Base-by-base conservation (phyloP, 2,888 invertebrate genomes). In the Polyploca ridens region DNA sequence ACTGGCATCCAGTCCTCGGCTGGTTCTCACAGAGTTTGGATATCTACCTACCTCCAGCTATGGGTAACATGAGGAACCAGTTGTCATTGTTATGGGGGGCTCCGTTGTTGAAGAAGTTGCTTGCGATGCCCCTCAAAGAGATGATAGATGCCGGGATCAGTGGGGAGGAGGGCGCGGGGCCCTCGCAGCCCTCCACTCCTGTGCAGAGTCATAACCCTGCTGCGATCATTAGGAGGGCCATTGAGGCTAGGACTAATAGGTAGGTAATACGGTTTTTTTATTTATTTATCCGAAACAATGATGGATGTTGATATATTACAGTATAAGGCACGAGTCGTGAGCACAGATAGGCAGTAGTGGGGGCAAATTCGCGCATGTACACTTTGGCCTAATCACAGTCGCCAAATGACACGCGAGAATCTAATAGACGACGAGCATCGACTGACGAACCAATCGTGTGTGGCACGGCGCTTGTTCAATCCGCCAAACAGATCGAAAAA, bases 1-100 rank as follows among this genome's bases (percentile, higher is more conserved):
- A 99, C 89, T 99, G 99, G 99, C 99, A 99, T 90, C 99, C 99
- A 5, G 96, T 99, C 33, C 95, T 99, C 13, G 99, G 99, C 54
- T 99, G 99, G 99, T 99, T 99, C 86, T 96, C 97, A 0, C 97
- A 97, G 70, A 95, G 96, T 3, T 94, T 96, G 62, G 96, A 97
- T 79, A 88, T 92, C 0, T 96, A 96, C 66, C 92, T 97, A 0
- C 96, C 97, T 64, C 97, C 96, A 41, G 95, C 97, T 0, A 96
- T 97, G 90, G 95, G 95, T 0, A 95, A 95, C 74, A 95, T 98
- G 0, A 94, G 95, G 62, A 88, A 87, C 7, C 98, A 98, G 84
- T 86, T 98, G 49, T 95, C 96, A 13, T 90, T 96, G 64, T 88
- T 98, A 7, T 98, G 98, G 97, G 96, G 90, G 0, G 88, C 87